Evolutionary conservation across 2,797 vertebrate species (phyloP).

Genomic region (Phalloptychus januarius): DNA sequence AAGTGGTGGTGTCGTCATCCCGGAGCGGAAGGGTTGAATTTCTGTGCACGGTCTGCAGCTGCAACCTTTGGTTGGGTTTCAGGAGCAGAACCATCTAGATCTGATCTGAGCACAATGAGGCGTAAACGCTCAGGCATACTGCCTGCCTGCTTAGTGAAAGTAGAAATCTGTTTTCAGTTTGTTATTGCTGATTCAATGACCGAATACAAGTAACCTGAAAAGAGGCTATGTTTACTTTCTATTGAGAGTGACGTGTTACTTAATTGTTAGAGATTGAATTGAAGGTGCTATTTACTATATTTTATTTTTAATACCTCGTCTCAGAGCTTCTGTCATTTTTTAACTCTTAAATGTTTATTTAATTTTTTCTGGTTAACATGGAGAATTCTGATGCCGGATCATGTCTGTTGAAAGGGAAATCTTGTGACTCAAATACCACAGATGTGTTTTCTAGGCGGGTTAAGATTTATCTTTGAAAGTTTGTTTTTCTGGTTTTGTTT

Average conservation of each 20-base stretch:
- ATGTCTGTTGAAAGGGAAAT: background rate
- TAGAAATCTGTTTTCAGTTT: slow-evolving; percentile 3
- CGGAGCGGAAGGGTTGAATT: slow-evolving; percentile 46
- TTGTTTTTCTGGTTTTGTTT: slow-evolving; percentile 34
- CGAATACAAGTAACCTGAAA: slow-evolving; percentile 11
- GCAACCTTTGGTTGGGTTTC: slow-evolving; percentile 35
- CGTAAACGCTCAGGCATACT: background rate
- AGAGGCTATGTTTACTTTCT: background rate
- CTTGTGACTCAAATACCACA: background rate
- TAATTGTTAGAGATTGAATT: background rate
- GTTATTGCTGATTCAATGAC: slow-evolving; percentile 5
- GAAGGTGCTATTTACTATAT: background rate
- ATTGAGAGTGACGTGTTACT: background rate
- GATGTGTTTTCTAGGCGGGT: slow-evolving; percentile 14
- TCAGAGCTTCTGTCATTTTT: slow-evolving; percentile 4
- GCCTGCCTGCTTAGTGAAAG: slow-evolving; percentile 8
- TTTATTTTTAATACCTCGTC: background rate
- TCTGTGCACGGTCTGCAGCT: slow-evolving; percentile 46
- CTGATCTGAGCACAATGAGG: slow-evolving; percentile 8
- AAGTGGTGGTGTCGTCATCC: slow-evolving; percentile 26
- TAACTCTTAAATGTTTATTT: background rate
- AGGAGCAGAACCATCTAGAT: slow-evolving; percentile 11
- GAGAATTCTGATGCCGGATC: slow-evolving; percentile 4
- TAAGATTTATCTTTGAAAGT: slow-evolving; percentile 28
- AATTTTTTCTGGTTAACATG: slow-evolving; percentile 19